These are phyloP conservation scores for Tanytarsus gracilentus DNA, from an alignment of 2,888 invertebrate genomes.

Conservation along the genomic window DNA sequence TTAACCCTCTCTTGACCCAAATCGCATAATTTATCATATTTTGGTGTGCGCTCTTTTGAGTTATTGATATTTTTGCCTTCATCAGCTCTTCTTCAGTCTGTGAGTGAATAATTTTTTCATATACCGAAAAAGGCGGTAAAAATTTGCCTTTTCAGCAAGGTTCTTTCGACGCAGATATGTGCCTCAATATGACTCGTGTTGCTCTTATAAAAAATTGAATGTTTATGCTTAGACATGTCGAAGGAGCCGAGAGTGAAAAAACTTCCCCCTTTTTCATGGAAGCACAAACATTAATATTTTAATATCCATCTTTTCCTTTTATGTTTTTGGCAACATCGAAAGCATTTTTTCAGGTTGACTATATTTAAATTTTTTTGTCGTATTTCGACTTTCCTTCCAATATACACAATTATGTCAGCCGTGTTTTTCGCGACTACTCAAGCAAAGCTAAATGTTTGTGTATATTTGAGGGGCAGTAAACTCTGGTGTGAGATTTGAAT, in stretches of 20 bases:
- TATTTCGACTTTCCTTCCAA: too few relatives aligned
- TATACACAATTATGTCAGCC: too few relatives aligned
- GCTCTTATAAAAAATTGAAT: not conserved
- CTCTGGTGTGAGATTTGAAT: too few relatives aligned
- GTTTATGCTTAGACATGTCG: not conserved
- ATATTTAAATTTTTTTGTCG: not conserved
- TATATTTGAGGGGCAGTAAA: too few relatives aligned
- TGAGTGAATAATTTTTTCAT: not conserved
- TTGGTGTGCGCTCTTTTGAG: conserved; percentile 12
- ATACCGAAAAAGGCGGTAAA: not conserved
- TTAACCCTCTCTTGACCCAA: too few relatives aligned
- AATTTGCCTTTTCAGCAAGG: not conserved
- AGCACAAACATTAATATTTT: not conserved
- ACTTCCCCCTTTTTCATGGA: not conserved
- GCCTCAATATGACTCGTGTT: conserved; percentile 6
- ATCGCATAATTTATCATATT: conserved; percentile 21
- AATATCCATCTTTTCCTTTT: not conserved
- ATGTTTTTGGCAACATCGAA: not conserved
- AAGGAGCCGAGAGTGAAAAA: not conserved
- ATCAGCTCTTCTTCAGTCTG: conserved; percentile 2
- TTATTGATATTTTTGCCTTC: conserved; percentile 23
- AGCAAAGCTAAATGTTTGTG: too few relatives aligned
- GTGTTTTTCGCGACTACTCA: too few relatives aligned
- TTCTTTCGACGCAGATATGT: not conserved
- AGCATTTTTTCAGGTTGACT: not conserved